Evolutionary conservation across 2,888 invertebrate species (phyloP), one percentile per base, ranked within the genome.

Genomic region (Xylota segnis): DNA sequence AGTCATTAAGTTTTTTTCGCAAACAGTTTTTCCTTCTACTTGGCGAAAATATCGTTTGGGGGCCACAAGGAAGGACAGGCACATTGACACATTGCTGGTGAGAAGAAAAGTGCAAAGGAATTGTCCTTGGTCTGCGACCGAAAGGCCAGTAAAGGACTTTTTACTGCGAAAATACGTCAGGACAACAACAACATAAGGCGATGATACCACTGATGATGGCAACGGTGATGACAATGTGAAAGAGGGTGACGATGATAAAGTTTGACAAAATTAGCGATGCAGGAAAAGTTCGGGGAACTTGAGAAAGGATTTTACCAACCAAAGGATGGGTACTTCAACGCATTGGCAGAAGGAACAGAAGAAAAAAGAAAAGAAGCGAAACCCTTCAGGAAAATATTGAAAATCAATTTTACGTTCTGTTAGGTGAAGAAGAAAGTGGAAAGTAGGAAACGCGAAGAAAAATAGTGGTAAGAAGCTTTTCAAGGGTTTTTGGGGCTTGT

Each of bases 201-300:
- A 61, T 66, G 59, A 82, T 71, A 32, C 59, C 78, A 83, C 47
- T 74, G 82, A 76, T 68, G 61, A 52, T 40, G 72, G 61, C 52
- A 58, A 29, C 52, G 58, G 70, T 72, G 68, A 61, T 71, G 76
- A 82, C 76, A 82, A 86, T 71, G 72, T 68, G 68, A 47, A 54
- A 37, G 66, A 79, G 58, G 77, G 83, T 87, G 87, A 87, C 65
- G 87, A 87, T 87, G 83, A 87, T 83, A 87, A 83, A 87, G 83
- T 87, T 87, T 78, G 83, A 83, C 87, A 83, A 78, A 87, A 87
- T 87, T 87, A 86, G 86, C 86, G 86, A 86, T 86, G 86, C 86
- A 82, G 47, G 71, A 82, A 82, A 86, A 86, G 81, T 86, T 86
- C 50, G 61, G 58, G 74, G 58, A 50, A 72, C 76, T 86, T 76